phyloP scores from a whole-genome alignment of 2,797 vertebrate species.

The Neosilurus mollespiculum region DNA sequence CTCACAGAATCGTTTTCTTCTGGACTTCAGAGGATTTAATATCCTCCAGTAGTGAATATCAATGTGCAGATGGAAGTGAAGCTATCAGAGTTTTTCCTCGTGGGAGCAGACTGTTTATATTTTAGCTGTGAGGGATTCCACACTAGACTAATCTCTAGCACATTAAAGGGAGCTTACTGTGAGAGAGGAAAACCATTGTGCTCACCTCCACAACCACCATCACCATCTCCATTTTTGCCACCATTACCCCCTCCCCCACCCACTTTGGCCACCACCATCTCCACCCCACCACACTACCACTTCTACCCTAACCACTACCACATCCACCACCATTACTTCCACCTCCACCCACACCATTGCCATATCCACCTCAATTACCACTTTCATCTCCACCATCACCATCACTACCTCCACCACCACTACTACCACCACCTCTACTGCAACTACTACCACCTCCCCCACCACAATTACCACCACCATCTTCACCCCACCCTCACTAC shows the following conservation, averaged over 20 bases:
- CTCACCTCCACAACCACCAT: neutral
- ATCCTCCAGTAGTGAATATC: neutral
- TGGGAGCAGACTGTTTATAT: neutral
- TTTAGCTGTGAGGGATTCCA: neutral
- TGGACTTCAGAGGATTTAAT: neutral
- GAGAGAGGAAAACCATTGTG: neutral
- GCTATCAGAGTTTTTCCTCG: neutral
- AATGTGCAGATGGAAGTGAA: neutral
- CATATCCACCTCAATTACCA: too few species aligned
- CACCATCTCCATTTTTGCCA: neutral
- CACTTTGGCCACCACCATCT: too few species aligned
- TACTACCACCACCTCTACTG: neutral
- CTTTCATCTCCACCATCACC: too few species aligned
- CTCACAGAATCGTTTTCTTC: neutral
- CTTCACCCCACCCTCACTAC: neutral
- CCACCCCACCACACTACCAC: neutral
- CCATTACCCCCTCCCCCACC: neutral
- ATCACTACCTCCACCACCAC: neutral
- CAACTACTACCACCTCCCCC: too few species aligned
- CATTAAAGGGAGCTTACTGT: neutral
- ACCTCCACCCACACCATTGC: too few species aligned
- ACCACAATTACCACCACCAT: neutral
- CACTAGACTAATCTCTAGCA: neutral
- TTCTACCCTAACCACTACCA: too few species aligned
- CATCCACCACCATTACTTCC: too few species aligned